Evolutionary conservation across 1,140 invertebrate species (phyloP), one percentile per base, ranked within the genome.

Genomic region (Trichomalopsis sarcophagae): DNA sequence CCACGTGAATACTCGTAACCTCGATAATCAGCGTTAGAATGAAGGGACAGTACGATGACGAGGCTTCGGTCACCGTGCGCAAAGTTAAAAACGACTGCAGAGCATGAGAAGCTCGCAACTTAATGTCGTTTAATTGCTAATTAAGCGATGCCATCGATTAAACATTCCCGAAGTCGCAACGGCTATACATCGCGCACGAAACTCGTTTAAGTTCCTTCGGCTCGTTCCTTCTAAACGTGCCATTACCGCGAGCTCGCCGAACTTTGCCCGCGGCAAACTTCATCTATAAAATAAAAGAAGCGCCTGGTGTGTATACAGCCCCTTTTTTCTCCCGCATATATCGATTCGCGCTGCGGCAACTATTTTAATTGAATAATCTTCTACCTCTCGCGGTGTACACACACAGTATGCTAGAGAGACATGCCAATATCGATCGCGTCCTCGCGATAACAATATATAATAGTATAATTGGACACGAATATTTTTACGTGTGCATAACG

Each of bases 311-410:
- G 33, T 27, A 36, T 14, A 0, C 4, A 36, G 44, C 0, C 36
- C 27, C 27, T 83, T 78, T 84, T 79, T 68, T 69, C n/a, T n/a
- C n/a, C 2, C 36, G 27, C 27, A 27, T 27, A 27, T 27, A 73
- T 14, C 33, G 17, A 10, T 10, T 75, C 36, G 21, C n/a, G 36
- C n/a, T 40, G 30, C 21, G 1, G 33, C 50, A 85, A 85, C 69
- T 85, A 81, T 85, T 85, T 85, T 81, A 81, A 85, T 81, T 81
- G 69, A 86, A 82, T 40, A 75, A 81, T 81, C 78, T 36, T 21
- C 73, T 27, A 27, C 27, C 27, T 27, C 27, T 1, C 27, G 27
- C 27, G 27, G 27, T 27, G 27, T 27, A 27, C 27, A 27, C 27
- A 27, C 27, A 27, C 27, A 27, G 27, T 1, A 27, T 27, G 27